Conservation (phyloP, 2,113 vertebrate genomes). For the sheep (Ovis aries) region ARS-UI_Ramb_v3.0 NC_056056.1:108805501-108806000, state of each 20-base stretch:
- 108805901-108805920: not conserved
- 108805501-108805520: not conserved
- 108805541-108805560: not conserved
- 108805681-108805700: accelerated
- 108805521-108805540: not conserved
- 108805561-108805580: not conserved
- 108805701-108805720: not conserved
- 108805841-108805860: not conserved
- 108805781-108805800: not conserved
- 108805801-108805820: not conserved
- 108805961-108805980: not conserved
- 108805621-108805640: not conserved
- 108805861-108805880: not conserved
- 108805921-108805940: not conserved
- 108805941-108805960: not conserved
- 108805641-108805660: not conserved
- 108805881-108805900: not conserved
- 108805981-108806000: not conserved
- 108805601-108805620: not conserved
- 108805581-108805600: not conserved
- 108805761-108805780: not conserved
- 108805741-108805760: not conserved
- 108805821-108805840: not conserved
- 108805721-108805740: not conserved
- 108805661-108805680: not conserved